These are phyloP conservation scores for Pelobates fuscus DNA, from an alignment of 2,113 vertebrate species.

Conservation along the genomic window DNA sequence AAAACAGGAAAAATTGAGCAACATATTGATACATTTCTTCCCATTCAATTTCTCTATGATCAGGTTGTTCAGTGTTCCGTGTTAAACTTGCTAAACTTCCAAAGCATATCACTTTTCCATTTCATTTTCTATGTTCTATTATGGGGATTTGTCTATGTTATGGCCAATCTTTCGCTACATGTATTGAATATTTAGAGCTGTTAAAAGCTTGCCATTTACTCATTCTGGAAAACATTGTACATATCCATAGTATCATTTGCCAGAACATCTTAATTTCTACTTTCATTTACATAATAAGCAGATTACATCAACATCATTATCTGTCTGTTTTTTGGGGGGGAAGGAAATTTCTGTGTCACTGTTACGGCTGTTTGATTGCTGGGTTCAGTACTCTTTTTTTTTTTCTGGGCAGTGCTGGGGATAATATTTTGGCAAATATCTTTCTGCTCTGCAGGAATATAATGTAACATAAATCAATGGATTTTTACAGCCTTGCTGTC, in stretches of 20 bases:
- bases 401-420: neutral
- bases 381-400: neutral
- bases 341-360: no score
- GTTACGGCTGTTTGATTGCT: neutral
- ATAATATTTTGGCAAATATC: constrained; percentile 4
- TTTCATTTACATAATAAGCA: neutral
- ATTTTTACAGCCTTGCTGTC: constrained; percentile 22
- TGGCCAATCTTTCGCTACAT: no score
- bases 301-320: neutral
- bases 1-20: no score
- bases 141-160: no score
- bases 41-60: no score
- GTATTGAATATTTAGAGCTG: neutral
- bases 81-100: no score
- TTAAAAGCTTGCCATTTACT: neutral
- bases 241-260: neutral
- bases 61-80: no score
- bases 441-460: constrained; percentile 19
- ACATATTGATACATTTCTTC: no score
- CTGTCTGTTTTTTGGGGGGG: neutral
- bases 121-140: no score
- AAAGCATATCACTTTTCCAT: no score
- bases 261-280: neutral
- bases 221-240: neutral
- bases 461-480: constrained; percentile 15